Base-by-base conservation (phyloP, 2,888 invertebrate genomes). In the Machimus rusticus region DNA sequence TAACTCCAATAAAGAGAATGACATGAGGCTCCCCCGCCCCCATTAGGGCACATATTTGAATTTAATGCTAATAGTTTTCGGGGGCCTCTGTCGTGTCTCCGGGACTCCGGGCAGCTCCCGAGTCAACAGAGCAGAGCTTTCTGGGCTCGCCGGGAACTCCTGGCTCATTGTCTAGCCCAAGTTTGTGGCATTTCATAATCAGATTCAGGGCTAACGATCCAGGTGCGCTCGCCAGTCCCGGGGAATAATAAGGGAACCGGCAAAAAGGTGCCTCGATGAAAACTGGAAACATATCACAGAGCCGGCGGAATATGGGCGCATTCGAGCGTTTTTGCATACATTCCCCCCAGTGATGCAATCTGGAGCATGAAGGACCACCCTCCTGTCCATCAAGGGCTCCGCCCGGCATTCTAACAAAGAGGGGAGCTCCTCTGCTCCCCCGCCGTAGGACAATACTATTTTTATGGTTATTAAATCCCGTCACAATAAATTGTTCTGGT, bases 401-500 rank as follows among this genome's bases (percentile, higher is more conserved):
- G 12, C 34, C 28, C 16, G 6, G 16, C n/a, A 28, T 1, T 14
- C 31, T 28, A 79, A 79, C 79, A 51, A 51, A 46, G 28, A 55
- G 31, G 19, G 51, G 79, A n/a, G n/a, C n/a, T n/a, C 5, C 12
- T 2, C 5, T 12, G 19, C 37, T 79, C 51, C 28, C 23, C 19
- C 43, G 23, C 9, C 37, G 39, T n/a, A 12, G 28, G 37, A 82
- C 82, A 82, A 82, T 82, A 37, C 34, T 57, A 82, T 82, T 82
- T 82, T 55, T 82, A 66, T 82, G 37, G 82, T 85, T 85, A 85
- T 85, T 85, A 85, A 85, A 85, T 74, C 43, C 74, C 46, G 85
- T 74, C 74, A 74, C 74, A 74, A 85, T 85, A 74, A 85, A 85
- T 85, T 85, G 85, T 85, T 74, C 85, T 74, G 85, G 74, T 85